Conservation (phyloP, 2,888 invertebrate species). For the Hirtodrosophila alboralis region DNA sequence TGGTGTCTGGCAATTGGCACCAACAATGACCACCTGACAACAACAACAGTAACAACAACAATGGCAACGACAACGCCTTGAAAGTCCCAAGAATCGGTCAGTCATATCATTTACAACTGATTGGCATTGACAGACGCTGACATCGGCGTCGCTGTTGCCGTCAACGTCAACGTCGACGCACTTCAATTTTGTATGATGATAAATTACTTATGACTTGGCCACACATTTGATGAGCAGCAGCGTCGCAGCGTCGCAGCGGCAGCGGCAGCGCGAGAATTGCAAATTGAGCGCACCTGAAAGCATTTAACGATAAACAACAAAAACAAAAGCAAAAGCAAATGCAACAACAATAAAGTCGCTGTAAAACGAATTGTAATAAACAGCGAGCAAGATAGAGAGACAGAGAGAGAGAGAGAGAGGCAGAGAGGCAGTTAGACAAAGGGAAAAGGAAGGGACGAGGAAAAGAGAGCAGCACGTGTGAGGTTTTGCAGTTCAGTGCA, state of each 20-base stretch:
- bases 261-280: conserved; percentile 21
- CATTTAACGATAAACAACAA: conserved; percentile 51
- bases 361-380: conserved; percentile 2
- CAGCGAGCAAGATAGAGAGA: background rate
- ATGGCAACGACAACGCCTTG: conserved; percentile 10
- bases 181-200: conserved; percentile 70
- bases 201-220: conserved; percentile 74
- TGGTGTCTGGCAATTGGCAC: conserved; percentile 43
- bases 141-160: conserved; percentile 41
- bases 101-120: conserved; percentile 67
- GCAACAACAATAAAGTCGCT: conserved; percentile 9
- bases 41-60: conserved; percentile 14
- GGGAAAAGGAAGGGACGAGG: conserved; percentile 1
- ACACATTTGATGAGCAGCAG: conserved; percentile 38
- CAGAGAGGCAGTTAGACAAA: background rate
- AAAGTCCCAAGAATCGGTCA: conserved; percentile 68
- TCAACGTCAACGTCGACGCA: conserved; percentile 51
- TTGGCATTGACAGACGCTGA: conserved; percentile 72
- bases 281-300: conserved; percentile 58
- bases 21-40: conserved; percentile 43
- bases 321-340: conserved; percentile 11
- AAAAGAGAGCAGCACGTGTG: background rate
- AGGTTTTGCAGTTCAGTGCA: conserved; percentile 28
- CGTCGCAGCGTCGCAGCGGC: conserved; percentile 16
- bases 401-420: conserved; percentile 4